Base-by-base conservation (phyloP, 1,140 invertebrate species). In the Achroia grisella region DNA sequence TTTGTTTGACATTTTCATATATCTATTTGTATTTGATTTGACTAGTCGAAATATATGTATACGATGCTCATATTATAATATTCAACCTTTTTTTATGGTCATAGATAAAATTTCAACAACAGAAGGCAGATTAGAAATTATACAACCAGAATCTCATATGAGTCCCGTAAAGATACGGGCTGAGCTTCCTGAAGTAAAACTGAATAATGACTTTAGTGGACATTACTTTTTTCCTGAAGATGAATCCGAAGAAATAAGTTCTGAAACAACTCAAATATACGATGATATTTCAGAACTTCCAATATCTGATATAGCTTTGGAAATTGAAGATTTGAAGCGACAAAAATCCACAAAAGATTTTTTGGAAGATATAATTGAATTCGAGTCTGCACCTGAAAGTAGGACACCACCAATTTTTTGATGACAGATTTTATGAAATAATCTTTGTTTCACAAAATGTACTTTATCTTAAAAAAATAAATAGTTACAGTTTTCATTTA, bases 221-320 rank as follows among this genome's bases (percentile, higher is more conserved):
- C 74, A 84, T 62, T 82, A 70, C 28, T 84, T 84, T 55, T 82
- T 82, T 43, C 80, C 80, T 29, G 80, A 82, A 70, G 75, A 83
- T n/a, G 44, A 52, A 32, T 60, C 47, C 45, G 65, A 63, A 27
- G 51, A 62, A 34, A 39, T 37, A 9, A 60, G 33, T 31, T 56
- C 11, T 35, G 69, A 75, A 57, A 60, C 48, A 10, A 64, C 58
- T 14, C 71, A 79, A 42, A 37, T 46, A 12, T 71, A 72, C 59
- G 67, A 83, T 39, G 71, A 82, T 42, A 48, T 48, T n/a, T 37
- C 62, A 11, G 56, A 56, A 50, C 37, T 68, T 31, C 47, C 64
- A n/a, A 34, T 62, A 39, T 62, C 70, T 10, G 76, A 81, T 44
- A 47, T 79, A 15, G 54, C 56, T 31, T 52, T 64, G 12, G 77